Base-by-base conservation (phyloP, 1,140 invertebrate genomes). In the Ooceraea biroi region DNA sequence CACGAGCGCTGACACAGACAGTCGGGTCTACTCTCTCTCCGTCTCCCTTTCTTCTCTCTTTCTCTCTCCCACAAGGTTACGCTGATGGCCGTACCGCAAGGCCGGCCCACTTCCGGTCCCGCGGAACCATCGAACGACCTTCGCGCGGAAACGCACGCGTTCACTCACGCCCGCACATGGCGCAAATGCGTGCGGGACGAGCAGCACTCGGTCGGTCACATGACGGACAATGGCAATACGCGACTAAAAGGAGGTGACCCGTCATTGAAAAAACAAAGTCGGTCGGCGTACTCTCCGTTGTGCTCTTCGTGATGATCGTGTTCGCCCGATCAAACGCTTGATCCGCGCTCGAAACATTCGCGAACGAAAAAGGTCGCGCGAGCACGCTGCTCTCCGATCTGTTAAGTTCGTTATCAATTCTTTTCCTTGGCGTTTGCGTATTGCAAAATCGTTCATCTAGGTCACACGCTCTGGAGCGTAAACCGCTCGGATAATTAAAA, bases 91-190 rank as follows among this genome's bases (percentile, higher is more conserved):
- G 91, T 91, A 83, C 91, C 84, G 89, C 93, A 94, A 93, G 93
- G 93, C 89, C 93, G 92, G 92, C 89, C 88, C 90, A 94, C 91
- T 94, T 94, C 93, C 93, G 93, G 92, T 92, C 85, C 87, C 87
- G 86, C 85, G 83, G 83, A 93, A 76, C 85, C 83, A 44, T 30
- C 73, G 17, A 84, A 57, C 91, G 92, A 92, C 92, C 93, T 93
- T 93, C 93, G 91, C 89, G 90, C 92, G 92, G 90, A 93, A 92
- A 91, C 88, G 89, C 86, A 92, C 89, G 89, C 90, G 91, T 90
- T 91, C 91, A 90, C 65, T 65, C 82, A 66, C 73, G 82, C 82
- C 50, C 74, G 73, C 72, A 83, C 58, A 76, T 65, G 30, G 57
- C 27, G 82, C 60, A 73, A 46, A 66, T 44, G 61, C 72, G 46